These are phyloP conservation scores for Camelus bactrianus DNA, from an alignment of 2,113 vertebrate species.

Conservation along the genomic window DNA sequence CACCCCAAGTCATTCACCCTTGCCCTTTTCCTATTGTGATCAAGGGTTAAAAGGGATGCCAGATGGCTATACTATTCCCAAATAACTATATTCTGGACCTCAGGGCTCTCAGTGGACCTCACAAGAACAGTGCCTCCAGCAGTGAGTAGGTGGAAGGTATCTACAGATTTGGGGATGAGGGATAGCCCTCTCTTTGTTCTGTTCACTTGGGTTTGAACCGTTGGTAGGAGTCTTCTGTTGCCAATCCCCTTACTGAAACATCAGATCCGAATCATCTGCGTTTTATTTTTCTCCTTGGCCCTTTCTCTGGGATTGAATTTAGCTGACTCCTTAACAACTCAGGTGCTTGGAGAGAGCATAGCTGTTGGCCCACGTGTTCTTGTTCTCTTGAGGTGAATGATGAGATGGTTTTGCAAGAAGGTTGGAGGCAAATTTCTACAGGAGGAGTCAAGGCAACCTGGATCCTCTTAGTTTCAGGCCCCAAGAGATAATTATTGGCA, in stretches of 20 bases:
- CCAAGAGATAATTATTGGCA: conserved; percentile 32
- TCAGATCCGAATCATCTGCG: neutral
- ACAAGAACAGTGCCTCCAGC: neutral
- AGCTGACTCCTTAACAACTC: neutral
- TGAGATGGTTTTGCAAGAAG: conserved; percentile 57
- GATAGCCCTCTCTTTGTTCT: neutral
- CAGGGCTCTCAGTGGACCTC: neutral
- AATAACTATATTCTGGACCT: neutral
- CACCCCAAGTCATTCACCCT: neutral
- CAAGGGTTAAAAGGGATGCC: neutral
- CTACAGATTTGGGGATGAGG: neutral
- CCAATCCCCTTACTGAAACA: neutral
- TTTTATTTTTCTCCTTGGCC: conserved; percentile 36
- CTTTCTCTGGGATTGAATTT: conserved; percentile 12
- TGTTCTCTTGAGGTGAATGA: conserved; percentile 60
- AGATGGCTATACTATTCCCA: neutral
- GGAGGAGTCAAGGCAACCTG: conserved; percentile 38
- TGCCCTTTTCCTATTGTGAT: neutral
- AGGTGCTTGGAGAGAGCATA: neutral
- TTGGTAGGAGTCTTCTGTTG: neutral
- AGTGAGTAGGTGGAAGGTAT: neutral
- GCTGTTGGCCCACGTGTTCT: neutral
- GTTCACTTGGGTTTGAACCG: neutral
- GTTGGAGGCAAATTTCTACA: conserved; percentile 50
- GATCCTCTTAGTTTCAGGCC: conserved; percentile 33